Percentiles rank a stretch among this genome's conserved stretches.
Evolutionary conservation across 2,888 invertebrate species (phyloP).

Genomic region (Agonopterix heracliana): DNA sequence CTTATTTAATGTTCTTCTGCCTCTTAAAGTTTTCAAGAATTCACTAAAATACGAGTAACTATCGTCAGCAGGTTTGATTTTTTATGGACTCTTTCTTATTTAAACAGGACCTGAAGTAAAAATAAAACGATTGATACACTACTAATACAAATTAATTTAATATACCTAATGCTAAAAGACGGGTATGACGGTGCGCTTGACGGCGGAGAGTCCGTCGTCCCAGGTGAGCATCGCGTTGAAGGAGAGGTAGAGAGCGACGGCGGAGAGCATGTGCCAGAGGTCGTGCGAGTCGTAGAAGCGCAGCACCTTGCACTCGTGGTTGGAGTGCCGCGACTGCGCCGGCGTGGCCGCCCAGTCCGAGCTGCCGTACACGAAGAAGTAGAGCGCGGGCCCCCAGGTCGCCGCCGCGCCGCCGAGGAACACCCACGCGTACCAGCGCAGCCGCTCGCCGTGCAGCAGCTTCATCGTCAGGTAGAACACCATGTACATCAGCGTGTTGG

Average conservation of each 20-base stretch:
- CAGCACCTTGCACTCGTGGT: slow-evolving; percentile 75
- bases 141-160: too few relatives aligned
- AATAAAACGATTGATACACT: too few relatives aligned
- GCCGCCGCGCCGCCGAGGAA: slow-evolving; percentile 79
- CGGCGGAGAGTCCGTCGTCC: slow-evolving; percentile 88
- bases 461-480: slow-evolving; percentile 92
- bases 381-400: slow-evolving; percentile 82
- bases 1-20: too few relatives aligned
- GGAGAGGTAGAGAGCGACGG: slow-evolving; percentile 87
- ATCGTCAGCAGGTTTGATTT: too few relatives aligned
- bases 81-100: too few relatives aligned
- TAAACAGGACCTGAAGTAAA: too few relatives aligned
- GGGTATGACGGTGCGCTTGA: slow-evolving; percentile 82
- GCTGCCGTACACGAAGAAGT: slow-evolving; percentile 54
- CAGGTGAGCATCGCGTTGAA: slow-evolving; percentile 88
- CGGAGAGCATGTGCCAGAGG: slow-evolving; percentile 92
- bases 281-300: slow-evolving; percentile 91
- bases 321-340: slow-evolving; percentile 80
- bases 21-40: too few relatives aligned
- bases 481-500: slow-evolving; percentile 88
- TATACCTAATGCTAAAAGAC: slow-evolving; percentile 78
- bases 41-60: too few relatives aligned
- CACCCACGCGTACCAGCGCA: slow-evolving; percentile 76
- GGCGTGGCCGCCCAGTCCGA: slow-evolving; percentile 72
- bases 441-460: slow-evolving; percentile 80